Conservation (phyloP, 2,113 vertebrate species). For the Promerops cafer region DNA sequence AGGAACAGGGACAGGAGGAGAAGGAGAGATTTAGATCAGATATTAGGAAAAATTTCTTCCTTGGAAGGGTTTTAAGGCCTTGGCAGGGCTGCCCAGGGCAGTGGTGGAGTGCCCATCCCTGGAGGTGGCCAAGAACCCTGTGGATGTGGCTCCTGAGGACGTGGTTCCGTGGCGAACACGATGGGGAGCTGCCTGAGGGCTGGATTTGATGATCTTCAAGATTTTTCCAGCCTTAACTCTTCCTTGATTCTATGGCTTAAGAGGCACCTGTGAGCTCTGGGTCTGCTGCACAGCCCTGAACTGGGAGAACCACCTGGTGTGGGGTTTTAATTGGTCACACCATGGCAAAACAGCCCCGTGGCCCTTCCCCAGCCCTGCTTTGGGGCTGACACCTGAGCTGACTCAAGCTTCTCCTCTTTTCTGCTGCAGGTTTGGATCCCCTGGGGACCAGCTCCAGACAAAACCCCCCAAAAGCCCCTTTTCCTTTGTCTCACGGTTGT, state of each 20-base stretch:
- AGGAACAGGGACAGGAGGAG: neutral
- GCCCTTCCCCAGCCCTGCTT: neutral
- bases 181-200: neutral
- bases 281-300: neutral
- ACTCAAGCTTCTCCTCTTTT: neutral
- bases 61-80: too few relatives aligned
- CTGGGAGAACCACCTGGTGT: rapidly evolving
- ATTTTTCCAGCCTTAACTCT: neutral
- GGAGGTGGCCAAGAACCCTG: neutral
- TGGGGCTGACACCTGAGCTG: neutral
- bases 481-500: neutral
- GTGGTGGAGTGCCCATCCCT: neutral
- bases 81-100: neutral
- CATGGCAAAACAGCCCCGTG: neutral
- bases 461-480: neutral
- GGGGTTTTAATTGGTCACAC: neutral
- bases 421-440: neutral
- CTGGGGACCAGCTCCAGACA: neutral
- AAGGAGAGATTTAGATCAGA: neutral
- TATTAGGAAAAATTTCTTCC: neutral
- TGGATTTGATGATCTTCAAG: neutral
- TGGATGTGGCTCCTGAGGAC: neutral
- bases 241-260: neutral
- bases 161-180: rapidly evolving
- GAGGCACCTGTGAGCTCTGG: neutral